A percentile compares a stretch with the other conserved stretches of the same genome.
Conservation (phyloP, 2,888 invertebrate genomes). For the Drosophila eohydei region DNA sequence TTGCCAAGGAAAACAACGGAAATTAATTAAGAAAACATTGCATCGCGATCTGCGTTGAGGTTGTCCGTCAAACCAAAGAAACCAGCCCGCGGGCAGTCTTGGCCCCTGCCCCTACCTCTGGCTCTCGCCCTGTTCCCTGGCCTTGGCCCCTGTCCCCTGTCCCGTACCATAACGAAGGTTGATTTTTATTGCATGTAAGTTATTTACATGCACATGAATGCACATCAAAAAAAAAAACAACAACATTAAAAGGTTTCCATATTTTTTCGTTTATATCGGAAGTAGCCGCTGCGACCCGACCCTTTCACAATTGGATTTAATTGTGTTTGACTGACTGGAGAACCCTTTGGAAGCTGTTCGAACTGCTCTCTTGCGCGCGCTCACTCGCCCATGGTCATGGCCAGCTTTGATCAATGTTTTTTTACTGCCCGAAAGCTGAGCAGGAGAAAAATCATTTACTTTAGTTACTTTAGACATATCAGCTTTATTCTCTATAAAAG, state of each 20-base stretch:
- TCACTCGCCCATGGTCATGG: neutral
- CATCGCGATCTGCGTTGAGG: conserved; percentile 36
- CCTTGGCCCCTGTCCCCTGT: conserved; percentile 3
- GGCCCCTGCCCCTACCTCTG: conserved; percentile 7
- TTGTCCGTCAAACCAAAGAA: conserved; percentile 56
- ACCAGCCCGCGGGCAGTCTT: conserved; percentile 33
- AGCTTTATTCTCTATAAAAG: too few relatives aligned
- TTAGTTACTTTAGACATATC: too few relatives aligned
- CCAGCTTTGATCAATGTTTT: neutral
- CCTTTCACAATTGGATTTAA: conserved; percentile 47
- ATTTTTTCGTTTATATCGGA: conserved; percentile 5
- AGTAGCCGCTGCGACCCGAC: conserved; percentile 33
- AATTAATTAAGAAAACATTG: conserved; percentile 71
- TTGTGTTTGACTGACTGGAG: conserved; percentile 26
- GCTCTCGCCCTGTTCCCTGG: conserved; percentile 6
- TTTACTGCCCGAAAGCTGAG: too few relatives aligned
- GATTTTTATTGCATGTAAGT: conserved; percentile 68
- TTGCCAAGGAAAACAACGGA: conserved; percentile 35
- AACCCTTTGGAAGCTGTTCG: conserved; percentile 2
- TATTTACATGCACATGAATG: conserved; percentile 51
- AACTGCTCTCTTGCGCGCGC: neutral
- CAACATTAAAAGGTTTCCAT: conserved; percentile 22
- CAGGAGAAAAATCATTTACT: too few relatives aligned
- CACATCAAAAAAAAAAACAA: conserved; percentile 13
- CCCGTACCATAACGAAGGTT: conserved; percentile 54